phyloP scores from a whole-genome alignment of 2,888 invertebrate species.

The Geophilus truncorum region DNA sequence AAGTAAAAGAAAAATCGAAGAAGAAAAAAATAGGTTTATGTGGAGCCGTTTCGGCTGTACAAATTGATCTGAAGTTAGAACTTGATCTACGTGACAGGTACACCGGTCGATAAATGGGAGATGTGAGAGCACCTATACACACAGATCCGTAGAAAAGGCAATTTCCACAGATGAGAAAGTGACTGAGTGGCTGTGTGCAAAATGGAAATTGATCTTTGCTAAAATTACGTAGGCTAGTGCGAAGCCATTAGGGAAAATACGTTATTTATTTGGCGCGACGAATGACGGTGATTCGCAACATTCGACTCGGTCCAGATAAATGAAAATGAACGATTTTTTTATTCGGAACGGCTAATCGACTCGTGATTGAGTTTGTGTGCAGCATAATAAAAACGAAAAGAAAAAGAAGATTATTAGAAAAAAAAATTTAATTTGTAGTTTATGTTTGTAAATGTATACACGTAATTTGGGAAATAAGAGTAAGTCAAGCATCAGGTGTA shows the following conservation, averaged over 20 bases:
- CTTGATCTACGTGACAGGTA: slow-evolving; percentile 24
- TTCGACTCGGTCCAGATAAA: not conserved
- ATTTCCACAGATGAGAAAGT: slow-evolving; percentile 25
- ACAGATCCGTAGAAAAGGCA: slow-evolving; percentile 15
- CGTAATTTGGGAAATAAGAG: not conserved
- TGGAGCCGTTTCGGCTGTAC: slow-evolving; percentile 12
- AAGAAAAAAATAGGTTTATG: not conserved
- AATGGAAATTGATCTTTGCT: slow-evolving; percentile 25
- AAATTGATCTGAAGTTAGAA: slow-evolving; percentile 22
- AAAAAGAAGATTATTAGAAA: no score
- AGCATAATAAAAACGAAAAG: no score
- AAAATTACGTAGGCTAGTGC: not conserved
- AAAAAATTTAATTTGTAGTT: not conserved
- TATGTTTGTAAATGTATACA: not conserved
- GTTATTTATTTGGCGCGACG: not conserved
- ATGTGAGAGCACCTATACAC: slow-evolving; percentile 6
- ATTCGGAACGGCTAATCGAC: not conserved
- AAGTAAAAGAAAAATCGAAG: not conserved
- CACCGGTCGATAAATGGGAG: slow-evolving; percentile 25
- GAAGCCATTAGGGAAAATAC: slow-evolving; percentile 25
- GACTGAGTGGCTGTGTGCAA: slow-evolving; percentile 15
- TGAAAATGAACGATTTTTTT: slow-evolving; percentile 1
- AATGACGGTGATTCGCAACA: not conserved
- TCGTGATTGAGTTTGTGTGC: not conserved
- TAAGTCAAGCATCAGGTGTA: not conserved